Base-by-base conservation (phyloP, 2,797 vertebrate genomes). In the Phalloptychus januarius region DNA sequence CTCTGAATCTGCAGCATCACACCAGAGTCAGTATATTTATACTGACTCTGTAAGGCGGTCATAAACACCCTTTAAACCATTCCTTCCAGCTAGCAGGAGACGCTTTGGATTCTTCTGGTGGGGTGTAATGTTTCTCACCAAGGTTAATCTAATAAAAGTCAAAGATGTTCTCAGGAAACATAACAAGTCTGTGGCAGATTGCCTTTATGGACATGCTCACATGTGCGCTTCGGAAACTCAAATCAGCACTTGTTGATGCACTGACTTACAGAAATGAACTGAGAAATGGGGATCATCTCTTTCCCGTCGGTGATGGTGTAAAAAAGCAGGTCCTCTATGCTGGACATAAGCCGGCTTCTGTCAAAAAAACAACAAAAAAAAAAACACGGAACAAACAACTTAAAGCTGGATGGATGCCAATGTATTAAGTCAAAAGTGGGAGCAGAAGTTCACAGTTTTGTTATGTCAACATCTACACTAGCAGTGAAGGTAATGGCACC, bases 231-330 rank as follows among this genome's bases (percentile, higher is more conserved):
- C 5, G 10, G 73, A 76, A 79, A 84, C 71, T 82, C 42, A 75
- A 77, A 77, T 75, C 36, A 75, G 50, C 71, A 33, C 44, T 28
- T 28, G 42, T 15, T 8, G 2, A 33, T 45, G 45, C 76, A 75
- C 50, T 46, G 76, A 95, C 97, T 95, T 92, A 98, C 97, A 83
- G 93, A 93, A 74, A 96, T 96, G 90, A 98, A 98, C 82, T 96
- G 96, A 67, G 96, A 93, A 79, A 97, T 87, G 46, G 96, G 95
- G 81, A 97, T 96, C 54, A 83, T 93, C 61, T 97, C 96, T 83
- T 97, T 94, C 89, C 97, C 97, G 77, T 97, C 96, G 1, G 96
- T 97, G 88, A 98, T 95, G 72, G 97, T 96, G 94, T 97, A 97
- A 94, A 98, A 98, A 79, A 98, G 95, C 72, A 97, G 89, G 75